Evolutionary conservation across 2,797 vertebrate species (phyloP), one percentile per base, ranked within the genome.

Genomic region (Zenarchopterus dispar): DNA sequence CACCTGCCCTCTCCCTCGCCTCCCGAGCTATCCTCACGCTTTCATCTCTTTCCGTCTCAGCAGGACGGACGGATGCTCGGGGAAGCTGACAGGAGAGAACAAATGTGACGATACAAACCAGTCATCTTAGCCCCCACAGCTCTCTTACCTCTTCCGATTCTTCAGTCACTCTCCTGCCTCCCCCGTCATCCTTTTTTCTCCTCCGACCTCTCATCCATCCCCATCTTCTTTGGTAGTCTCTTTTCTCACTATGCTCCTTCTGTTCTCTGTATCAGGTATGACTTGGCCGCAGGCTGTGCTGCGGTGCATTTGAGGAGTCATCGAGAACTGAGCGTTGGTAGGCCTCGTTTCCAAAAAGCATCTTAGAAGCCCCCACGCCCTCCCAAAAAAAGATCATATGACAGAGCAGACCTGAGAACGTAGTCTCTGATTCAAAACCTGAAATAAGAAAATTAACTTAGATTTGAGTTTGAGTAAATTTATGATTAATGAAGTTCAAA

Each of bases 1-100:
- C 85, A 88, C 84, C 85, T 88, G 85, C 88, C 74, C 83, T 81
- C 67, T 73, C 70, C 18, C 50, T 46, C 57, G 74, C 67, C 31
- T 6, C 65, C 65, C 17, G 47, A 78, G 73, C 63, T 51, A 54
- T 75, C 65, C 62, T 66, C 68, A 55, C 65, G 64, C 84, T 83
- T 86, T 85, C 74, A 86, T 86, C 74, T 84, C 62, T 61, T 42
- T 80, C 61, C 50, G 57, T 84, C 84, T 80, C 81, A 79, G 78
- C 67, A 62, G 71, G 78, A 82, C 49, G 72, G 64, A 76, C 4
- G 47, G 73, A 79, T 78, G 77, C 77, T 79, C 41, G 16, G 39
- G 71, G 75, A 58, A 66, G 53, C 55, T 67, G 71, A 74, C 70
- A 57, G 77, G 72, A 51, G 67, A 72, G 68, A 79, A 62, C 54